Evolutionary conservation across 2,797 vertebrate genomes (phyloP).

Genomic region (Hoplostethus mediterraneus): DNA sequence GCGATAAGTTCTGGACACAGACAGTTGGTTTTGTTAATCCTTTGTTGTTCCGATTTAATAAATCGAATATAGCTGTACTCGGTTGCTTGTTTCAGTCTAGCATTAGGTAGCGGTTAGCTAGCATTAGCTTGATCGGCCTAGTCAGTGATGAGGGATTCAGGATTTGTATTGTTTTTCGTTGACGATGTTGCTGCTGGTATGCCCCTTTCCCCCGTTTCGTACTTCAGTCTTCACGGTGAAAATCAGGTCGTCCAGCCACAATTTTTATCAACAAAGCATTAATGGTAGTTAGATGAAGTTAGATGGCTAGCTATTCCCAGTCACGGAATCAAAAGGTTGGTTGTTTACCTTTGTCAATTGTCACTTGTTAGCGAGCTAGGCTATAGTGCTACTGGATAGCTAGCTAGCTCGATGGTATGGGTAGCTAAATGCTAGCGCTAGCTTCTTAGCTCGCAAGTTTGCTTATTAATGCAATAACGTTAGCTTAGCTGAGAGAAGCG

Average conservation of each 20-base stretch:
- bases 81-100: background rate
- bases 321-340: constrained; percentile 24
- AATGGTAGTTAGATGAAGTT: constrained; percentile 14
- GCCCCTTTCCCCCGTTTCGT: constrained; percentile 48
- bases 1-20: constrained; percentile 1
- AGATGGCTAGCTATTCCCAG: background rate
- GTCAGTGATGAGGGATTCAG: constrained; percentile 40
- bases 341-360: constrained; percentile 84
- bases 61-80: constrained; percentile 8
- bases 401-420: constrained; percentile 62
- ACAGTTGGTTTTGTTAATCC: background rate
- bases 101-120: constrained; percentile 43
- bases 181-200: constrained; percentile 66
- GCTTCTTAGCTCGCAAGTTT: constrained; percentile 76
- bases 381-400: constrained; percentile 71
- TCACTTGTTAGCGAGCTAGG: constrained; percentile 76
- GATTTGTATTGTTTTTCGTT: constrained; percentile 75
- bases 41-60: background rate
- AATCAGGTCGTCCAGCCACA: constrained; percentile 11
- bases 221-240: constrained; percentile 41
- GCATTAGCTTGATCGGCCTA: constrained; percentile 63
- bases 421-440: constrained; percentile 65
- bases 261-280: constrained; percentile 8
- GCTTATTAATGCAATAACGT: constrained; percentile 77
- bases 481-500: constrained; percentile 71